Base-by-base conservation (phyloP, 2,888 invertebrate species). In the Drymonia ruficornis region DNA sequence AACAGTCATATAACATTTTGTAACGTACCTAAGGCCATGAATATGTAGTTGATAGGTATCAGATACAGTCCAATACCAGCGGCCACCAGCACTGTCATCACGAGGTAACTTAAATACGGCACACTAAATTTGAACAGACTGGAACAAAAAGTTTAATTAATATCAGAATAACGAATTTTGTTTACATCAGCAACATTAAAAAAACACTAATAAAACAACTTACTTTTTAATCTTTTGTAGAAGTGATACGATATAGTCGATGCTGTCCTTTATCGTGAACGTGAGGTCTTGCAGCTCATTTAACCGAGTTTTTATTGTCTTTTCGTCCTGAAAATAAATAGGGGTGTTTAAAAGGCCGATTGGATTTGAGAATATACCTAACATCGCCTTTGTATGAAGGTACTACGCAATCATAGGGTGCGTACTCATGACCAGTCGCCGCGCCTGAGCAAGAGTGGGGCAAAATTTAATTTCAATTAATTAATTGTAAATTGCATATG, bases 1-100 rank as follows among this genome's bases (percentile, higher is more conserved):
- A n/a, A n/a, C n/a, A n/a, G n/a, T n/a, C n/a, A n/a, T n/a, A n/a
- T n/a, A n/a, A n/a, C n/a, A n/a, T n/a, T n/a, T n/a, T n/a, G n/a
- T n/a, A n/a, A 67, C 86, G 72, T 74, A 92, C 91, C 91, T 67
- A 89, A 72, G 49, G 81, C 86, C 89, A 92, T 92, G 60, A 91
- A 86, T 61, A 92, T 67, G 66, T 89, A 92, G 67, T 89, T 89
- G 38, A 82, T 72, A 43, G 91, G 91, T 57, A 91, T 75, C 5
- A 89, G n/a, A 69, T 87, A 91, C 28, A 91, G 68, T 1, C 77
- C 85, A 38, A 83, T 52, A 0, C 90, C 76, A 1, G 77, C 71
- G 4, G 63, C 74, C 18, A 86, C 53, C 65, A 92, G 56, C 7
- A 76, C 81, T 1, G 80, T 55, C 72, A 90, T 84, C 34, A 80